These are phyloP conservation scores for Lithophane leautieri DNA, from an alignment of 2,888 invertebrate species.

Conservation along the genomic window DNA sequence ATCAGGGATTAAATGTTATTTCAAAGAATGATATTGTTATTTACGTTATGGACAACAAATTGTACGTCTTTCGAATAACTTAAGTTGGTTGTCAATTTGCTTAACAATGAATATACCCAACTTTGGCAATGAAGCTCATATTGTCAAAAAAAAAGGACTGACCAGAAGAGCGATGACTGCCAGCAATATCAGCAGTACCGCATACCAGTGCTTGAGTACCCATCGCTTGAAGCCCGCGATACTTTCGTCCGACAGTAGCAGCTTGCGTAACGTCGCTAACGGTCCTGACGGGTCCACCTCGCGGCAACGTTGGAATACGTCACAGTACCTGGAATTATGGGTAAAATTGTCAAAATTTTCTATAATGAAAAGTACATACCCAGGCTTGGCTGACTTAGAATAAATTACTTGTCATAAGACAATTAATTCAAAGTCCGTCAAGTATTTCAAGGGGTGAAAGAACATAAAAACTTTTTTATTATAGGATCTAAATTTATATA, in stretches of 20 bases:
- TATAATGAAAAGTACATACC: not conserved
- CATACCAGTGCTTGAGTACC: slow-evolving; percentile 97
- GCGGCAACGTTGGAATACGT: slow-evolving; percentile 94
- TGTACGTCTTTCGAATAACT: not conserved
- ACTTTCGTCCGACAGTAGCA: slow-evolving; percentile 96
- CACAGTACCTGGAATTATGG: slow-evolving; percentile 89
- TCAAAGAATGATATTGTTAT: not conserved
- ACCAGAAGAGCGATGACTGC: slow-evolving; percentile 95
- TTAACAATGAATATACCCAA: not conserved
- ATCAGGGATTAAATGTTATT: not conserved
- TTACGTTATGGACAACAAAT: not conserved
- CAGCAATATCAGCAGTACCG: slow-evolving; percentile 94
- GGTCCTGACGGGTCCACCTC: slow-evolving; percentile 98
- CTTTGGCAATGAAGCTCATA: not conserved
- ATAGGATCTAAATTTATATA: not conserved
- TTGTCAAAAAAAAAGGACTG: slow-evolving; percentile 80
- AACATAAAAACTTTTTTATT: not conserved
- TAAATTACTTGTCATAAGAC: not conserved
- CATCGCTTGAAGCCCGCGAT: slow-evolving; percentile 96
- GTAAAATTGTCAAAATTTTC: not conserved
- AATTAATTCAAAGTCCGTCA: too few species aligned
- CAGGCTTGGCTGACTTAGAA: too few species aligned
- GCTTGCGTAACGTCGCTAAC: slow-evolving; percentile 95
- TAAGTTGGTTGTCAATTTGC: not conserved
- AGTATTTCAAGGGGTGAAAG: not conserved